Percentiles rank a stretch among this genome's conserved stretches.
Conservation (phyloP, 2,888 invertebrate species). For the Acrobasis repandana region DNA sequence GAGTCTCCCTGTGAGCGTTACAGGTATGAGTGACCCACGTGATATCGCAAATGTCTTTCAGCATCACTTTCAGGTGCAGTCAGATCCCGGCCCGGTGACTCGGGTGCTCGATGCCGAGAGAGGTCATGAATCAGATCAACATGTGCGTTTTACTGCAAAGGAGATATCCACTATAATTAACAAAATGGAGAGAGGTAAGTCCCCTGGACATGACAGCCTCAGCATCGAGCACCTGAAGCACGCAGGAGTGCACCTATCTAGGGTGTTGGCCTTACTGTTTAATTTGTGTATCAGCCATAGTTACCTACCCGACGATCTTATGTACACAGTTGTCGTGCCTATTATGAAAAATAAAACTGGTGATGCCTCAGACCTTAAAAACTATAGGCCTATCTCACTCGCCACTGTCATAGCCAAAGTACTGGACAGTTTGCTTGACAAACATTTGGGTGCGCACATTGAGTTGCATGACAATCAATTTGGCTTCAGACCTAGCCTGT, state of each 20-base stretch:
- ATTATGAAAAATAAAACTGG: conserved; percentile 30
- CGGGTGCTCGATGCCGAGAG: background rate
- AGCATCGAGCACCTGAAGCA: conserved; percentile 27
- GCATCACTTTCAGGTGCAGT: conserved; percentile 6
- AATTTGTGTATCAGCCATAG: conserved; percentile 22
- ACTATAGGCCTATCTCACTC: conserved; percentile 31
- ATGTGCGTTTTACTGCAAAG: background rate
- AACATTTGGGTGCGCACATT: background rate
- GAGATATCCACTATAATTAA: background rate
- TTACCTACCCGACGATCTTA: conserved; percentile 16
- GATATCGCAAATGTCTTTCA: conserved; percentile 21
- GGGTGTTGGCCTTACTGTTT: conserved; percentile 21
- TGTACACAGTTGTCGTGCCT: conserved; percentile 29
- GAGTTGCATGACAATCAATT: no score
- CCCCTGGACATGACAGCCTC: conserved; percentile 25
- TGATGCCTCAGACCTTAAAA: conserved; percentile 21
- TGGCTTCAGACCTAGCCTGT: no score
- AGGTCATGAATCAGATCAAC: background rate
- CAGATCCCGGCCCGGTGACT: background rate
- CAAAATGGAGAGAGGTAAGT: conserved; percentile 26
- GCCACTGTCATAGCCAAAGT: conserved; percentile 31
- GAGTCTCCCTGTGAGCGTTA: conserved; percentile 24
- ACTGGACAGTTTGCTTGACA: conserved; percentile 28
- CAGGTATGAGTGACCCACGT: conserved; percentile 14
- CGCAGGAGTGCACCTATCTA: conserved; percentile 22